Base-by-base conservation (phyloP, 2,888 invertebrate genomes). In the Steromphala cineraria region DNA sequence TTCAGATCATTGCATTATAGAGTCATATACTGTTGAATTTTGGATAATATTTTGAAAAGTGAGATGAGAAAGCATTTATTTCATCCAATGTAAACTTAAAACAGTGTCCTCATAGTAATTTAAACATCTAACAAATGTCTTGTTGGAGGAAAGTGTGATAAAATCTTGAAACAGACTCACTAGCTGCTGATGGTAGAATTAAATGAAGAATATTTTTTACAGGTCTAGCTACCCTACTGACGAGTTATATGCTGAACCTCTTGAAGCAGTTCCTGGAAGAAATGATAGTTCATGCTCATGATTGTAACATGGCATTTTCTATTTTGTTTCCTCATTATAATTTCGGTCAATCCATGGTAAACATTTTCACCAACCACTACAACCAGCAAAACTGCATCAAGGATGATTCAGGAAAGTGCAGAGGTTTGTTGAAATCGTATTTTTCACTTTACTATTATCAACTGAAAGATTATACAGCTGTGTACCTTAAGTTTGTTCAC, bases 201-300 rank as follows among this genome's bases (percentile, higher is more conserved):
- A 36, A 46, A 46, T 46, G 46, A 13, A 46, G 46, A 46, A 10
- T 46, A 1, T 46, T 13, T 46, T 1, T 46, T 46, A 10, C 46
- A 96, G 96, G 97, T 82, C 95, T 96, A 91, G 96, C 96, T 77
- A 95, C 96, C 0, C 94, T 96, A 78, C 94, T 97, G 87, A 95
- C 96, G 2, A 95, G 96, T 0, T 95, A 95, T 83, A 95, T 97
- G 0, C 1, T 71, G 46, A 31, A 17, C 40, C 2, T 40, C 13
- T 2, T 71, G 46, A n/a, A 46, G 46, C 46, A 46, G 46, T 46
- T 46, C 10, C 46, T 46, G 8, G 46, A 46, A 46, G 13, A 2
- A 40, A 71, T 21, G 46, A 17, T 36, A 0, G n/a, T 10, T 5
- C 31, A n/a, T 36, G 71, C 36, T 19, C 4, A n/a, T 0, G 88